Percentiles rank a stretch among this genome's conserved stretches.
Evolutionary conservation across 2,888 invertebrate species (phyloP).

Genomic region (Lochmaea crataegi): DNA sequence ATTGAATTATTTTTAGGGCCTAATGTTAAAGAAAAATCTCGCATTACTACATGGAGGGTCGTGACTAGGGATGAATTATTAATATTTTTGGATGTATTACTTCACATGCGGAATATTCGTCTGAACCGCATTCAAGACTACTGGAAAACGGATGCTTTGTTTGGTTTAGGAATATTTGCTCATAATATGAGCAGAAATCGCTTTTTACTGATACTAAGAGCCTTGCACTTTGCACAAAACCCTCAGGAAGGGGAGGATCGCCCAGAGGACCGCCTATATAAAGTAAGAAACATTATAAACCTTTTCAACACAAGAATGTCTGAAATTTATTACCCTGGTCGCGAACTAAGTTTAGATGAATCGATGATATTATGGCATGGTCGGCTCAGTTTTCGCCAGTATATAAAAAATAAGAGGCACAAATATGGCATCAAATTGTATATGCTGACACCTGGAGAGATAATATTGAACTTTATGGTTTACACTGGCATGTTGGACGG

Average conservation of each 20-base stretch:
- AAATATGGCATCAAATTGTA: constrained; percentile 44
- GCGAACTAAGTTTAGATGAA: constrained; percentile 27
- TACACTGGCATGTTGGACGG: constrained; percentile 29
- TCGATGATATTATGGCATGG: constrained; percentile 26
- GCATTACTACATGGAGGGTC: constrained; percentile 20
- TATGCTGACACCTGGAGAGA: constrained; percentile 40
- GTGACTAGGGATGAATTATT: constrained; percentile 22
- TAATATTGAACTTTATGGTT: constrained; percentile 26
- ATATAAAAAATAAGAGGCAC: constrained; percentile 29
- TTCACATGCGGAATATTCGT: constrained; percentile 20
- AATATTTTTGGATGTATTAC: constrained; percentile 15
- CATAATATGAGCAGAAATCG: constrained; percentile 18
- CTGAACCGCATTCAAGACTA: constrained; percentile 18
- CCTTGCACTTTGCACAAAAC: background rate
- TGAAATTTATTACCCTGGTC: constrained; percentile 29
- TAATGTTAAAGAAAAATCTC: constrained; percentile 18
- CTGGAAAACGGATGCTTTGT: background rate
- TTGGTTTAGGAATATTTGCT: constrained; percentile 6
- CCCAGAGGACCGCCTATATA: constrained; percentile 23
- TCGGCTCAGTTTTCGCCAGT: constrained; percentile 22
- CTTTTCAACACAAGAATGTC: constrained; percentile 27
- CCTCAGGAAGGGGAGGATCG: constrained; percentile 7
- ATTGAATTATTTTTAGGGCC: constrained; percentile 29
- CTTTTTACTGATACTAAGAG: background rate
- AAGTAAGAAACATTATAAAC: constrained; percentile 26